Conservation (phyloP, 2,888 invertebrate genomes). For the Rhagonycha fulva region DNA sequence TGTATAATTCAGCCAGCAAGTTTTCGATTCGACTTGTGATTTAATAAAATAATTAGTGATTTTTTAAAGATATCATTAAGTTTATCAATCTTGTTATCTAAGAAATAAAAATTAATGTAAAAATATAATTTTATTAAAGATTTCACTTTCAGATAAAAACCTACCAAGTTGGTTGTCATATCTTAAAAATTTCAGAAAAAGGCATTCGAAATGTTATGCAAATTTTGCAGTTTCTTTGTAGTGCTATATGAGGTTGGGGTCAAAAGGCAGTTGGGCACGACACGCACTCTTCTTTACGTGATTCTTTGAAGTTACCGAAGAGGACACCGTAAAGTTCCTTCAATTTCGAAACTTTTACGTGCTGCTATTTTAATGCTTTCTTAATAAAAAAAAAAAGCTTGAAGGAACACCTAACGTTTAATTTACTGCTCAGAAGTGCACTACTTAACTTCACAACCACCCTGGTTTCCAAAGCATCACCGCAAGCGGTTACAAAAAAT, state of each 20-base stretch:
- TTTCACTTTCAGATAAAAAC: background rate
- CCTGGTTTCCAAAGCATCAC: background rate
- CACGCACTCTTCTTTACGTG: conserved; percentile 51
- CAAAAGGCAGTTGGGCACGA: conserved; percentile 50
- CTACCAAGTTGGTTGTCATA: background rate
- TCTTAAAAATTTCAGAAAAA: background rate
- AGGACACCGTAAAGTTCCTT: conserved; percentile 13
- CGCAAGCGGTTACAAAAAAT: background rate
- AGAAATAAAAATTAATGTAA: background rate
- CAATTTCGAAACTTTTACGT: conserved; percentile 21
- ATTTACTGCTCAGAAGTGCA: background rate
- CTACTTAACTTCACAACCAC: background rate
- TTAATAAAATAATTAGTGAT: background rate
- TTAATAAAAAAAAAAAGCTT: background rate
- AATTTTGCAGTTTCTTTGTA: conserved; percentile 46
- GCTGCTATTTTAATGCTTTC: conserved; percentile 18
- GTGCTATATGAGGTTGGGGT: conserved; percentile 38
- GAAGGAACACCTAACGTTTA: no score
- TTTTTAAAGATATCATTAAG: background rate
- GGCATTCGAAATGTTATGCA: conserved; percentile 41
- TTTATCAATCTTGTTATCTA: background rate
- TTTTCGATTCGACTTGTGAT: background rate
- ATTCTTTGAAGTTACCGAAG: conserved; percentile 46
- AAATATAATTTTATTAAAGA: background rate
- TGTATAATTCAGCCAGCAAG: background rate